Evolutionary conservation across 2,888 invertebrate species (phyloP), one percentile per base, ranked within the genome.

Genomic region (Morpho helenor): DNA sequence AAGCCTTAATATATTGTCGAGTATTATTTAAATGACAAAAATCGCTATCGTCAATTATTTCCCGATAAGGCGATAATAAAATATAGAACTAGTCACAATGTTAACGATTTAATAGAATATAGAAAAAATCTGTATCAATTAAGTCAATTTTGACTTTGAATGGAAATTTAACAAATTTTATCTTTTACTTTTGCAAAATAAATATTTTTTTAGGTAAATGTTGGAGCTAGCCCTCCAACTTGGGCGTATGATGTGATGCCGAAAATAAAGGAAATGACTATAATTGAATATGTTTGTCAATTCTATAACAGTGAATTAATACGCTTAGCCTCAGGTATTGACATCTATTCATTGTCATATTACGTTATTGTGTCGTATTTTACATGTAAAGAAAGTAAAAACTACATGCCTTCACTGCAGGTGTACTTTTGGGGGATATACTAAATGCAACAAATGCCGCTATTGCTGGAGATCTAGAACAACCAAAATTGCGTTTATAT

Each of bases 391-490:
- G 9, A 8, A 5, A 47, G 22, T 47, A 23, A 23, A 23, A 40
- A 23, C 31, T 56, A 40, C n/a, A 39, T n/a, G 8, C 31, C 57
- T 57, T 47, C 42, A 49, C 73, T 70, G 44, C 65, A 92, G 92
- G 92, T 44, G 82, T 87, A 6, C 69, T 91, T 22, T 72, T 94
- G 65, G 72, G 82, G 10, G 88, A 91, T 39, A 89, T 93, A 61
- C 67, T 92, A 23, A 91, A 92, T 62, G 86, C 89, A 67, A 79
- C 86, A 16, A 74, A 71, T 7, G 68, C 75, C 1, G 72, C 91
- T 8, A 84, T 91, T 41, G 75, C 79, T 6, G 90, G 92, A 3
- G 70, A 88, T 46, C 63, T 63, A 1, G 76, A 80, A 7, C 80
- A 75, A 43, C 80, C 82, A 0, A 92, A 91, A 66, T 61, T 93